A percentile compares a stretch with the other conserved stretches of the same genome.
Conservation (phyloP, 1,140 invertebrate species). For the Harpegnathos saltator region DNA sequence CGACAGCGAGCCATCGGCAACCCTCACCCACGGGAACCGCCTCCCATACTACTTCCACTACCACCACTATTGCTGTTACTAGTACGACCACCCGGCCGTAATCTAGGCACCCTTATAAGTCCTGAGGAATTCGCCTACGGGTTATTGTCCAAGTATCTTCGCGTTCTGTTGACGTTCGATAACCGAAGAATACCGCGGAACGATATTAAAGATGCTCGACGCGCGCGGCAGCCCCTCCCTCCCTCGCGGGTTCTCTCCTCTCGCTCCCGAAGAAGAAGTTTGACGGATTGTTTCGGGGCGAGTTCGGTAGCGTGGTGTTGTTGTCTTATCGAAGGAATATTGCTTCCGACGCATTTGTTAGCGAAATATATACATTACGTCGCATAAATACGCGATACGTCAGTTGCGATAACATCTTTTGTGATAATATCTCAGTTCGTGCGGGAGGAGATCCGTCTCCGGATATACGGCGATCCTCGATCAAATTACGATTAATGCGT, state of each 20-base stretch:
- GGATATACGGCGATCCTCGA: background rate
- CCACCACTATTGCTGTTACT: background rate
- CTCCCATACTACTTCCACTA: background rate
- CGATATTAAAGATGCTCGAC: slow-evolving; percentile 30
- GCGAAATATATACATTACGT: background rate
- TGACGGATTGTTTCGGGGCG: slow-evolving; percentile 22
- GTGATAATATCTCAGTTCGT: background rate
- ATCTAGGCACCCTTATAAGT: slow-evolving; percentile 64
- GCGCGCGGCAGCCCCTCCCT: too few relatives aligned
- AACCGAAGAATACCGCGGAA: slow-evolving; percentile 63
- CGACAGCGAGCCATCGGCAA: slow-evolving; percentile 56
- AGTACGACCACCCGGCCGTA: slow-evolving; percentile 57
- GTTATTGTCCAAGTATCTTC: slow-evolving; percentile 72
- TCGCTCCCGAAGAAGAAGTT: slow-evolving; percentile 1
- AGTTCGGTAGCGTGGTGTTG: slow-evolving; percentile 4
- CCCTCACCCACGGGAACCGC: slow-evolving; percentile 68
- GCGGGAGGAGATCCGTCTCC: background rate
- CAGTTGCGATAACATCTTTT: background rate
- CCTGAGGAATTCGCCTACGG: slow-evolving; percentile 70
- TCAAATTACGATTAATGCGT: slow-evolving; percentile 5
- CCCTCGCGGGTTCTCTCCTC: too few relatives aligned
- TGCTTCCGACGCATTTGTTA: background rate
- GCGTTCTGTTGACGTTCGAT: slow-evolving; percentile 67
- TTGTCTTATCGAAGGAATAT: slow-evolving; percentile 9
- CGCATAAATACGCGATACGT: background rate